Conservation (phyloP, 1,140 invertebrate genomes). For the Pseudomyrmex flavicornis region DNA sequence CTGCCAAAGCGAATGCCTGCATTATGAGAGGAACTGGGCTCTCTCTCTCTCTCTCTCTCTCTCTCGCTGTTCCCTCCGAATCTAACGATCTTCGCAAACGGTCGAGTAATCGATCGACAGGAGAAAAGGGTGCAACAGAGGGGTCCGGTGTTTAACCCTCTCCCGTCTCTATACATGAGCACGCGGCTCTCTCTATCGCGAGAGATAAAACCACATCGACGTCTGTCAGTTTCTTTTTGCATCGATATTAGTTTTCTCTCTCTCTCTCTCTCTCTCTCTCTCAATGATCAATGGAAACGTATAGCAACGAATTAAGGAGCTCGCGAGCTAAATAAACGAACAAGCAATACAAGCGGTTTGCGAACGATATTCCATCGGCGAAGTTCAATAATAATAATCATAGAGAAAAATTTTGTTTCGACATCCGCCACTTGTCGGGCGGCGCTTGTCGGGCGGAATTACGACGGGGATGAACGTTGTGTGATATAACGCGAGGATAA, state of each 20-base stretch:
- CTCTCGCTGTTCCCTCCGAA: constrained; percentile 37
- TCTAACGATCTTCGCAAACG: constrained; percentile 57
- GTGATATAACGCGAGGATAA: constrained; percentile 47
- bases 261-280: neutral
- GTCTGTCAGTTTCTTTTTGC: neutral
- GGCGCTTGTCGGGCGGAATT: constrained; percentile 35
- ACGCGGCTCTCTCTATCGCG: constrained; percentile 3
- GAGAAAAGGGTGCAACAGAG: constrained; percentile 37
- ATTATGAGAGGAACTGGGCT: constrained; percentile 64
- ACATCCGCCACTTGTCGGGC: constrained; percentile 3
- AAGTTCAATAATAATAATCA: neutral
- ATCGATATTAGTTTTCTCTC: constrained; percentile 4
- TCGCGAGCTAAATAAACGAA: neutral
- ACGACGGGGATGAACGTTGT: constrained; percentile 29
- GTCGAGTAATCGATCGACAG: constrained; percentile 53
- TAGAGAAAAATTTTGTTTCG: constrained; percentile 32
- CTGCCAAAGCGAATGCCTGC: constrained; percentile 70
- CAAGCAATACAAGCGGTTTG: neutral
- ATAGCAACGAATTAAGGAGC: neutral
- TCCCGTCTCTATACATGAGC: neutral
- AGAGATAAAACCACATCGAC: constrained; percentile 20
- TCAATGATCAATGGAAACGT: neutral
- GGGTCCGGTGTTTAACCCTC: constrained; percentile 41
- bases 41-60: neutral
- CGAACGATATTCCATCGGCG: neutral